These are phyloP conservation scores for Hyperoplus immaculatus DNA, from an alignment of 2,797 vertebrate genomes.

Conservation along the genomic window DNA sequence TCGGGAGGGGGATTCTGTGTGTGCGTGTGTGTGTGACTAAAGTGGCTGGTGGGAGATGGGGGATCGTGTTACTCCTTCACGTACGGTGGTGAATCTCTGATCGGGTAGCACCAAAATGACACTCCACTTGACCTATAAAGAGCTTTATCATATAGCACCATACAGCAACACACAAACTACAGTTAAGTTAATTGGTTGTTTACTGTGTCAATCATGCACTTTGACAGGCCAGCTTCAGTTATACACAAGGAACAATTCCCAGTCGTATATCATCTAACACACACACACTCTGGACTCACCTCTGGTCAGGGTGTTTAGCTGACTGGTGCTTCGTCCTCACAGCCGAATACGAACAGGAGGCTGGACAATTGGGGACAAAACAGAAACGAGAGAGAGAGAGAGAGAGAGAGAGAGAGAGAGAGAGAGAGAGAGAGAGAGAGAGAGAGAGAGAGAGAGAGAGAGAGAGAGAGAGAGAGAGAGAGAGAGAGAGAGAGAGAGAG, in stretches of 20 bases:
- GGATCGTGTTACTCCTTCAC: slow-evolving; percentile 37
- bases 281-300: slow-evolving; percentile 43
- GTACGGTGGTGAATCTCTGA: slow-evolving; percentile 56
- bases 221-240: neutral
- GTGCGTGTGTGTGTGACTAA: slow-evolving; percentile 10
- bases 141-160: neutral
- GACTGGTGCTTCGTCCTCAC: slow-evolving; percentile 40
- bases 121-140: slow-evolving; percentile 33
- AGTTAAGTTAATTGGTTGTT: slow-evolving; percentile 3
- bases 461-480: slow-evolving; percentile 16
- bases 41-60: neutral
- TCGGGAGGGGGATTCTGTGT: slow-evolving; percentile 25
- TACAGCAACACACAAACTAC: neutral
- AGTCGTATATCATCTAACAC: neutral
- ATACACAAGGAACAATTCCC: neutral
- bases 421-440: slow-evolving; percentile 15
- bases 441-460: slow-evolving; percentile 17
- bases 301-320: slow-evolving; percentile 50
- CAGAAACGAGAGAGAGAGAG: slow-evolving; percentile 27
- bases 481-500: slow-evolving; percentile 14
- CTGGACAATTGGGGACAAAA: slow-evolving; percentile 38
- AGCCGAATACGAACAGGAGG: slow-evolving; percentile 51
- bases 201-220: neutral
- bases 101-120: slow-evolving; percentile 41
- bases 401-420: slow-evolving; percentile 12